Evolutionary conservation across 2,113 vertebrate genomes (phyloP).

Genomic region (Paratilapia polleni): DNA sequence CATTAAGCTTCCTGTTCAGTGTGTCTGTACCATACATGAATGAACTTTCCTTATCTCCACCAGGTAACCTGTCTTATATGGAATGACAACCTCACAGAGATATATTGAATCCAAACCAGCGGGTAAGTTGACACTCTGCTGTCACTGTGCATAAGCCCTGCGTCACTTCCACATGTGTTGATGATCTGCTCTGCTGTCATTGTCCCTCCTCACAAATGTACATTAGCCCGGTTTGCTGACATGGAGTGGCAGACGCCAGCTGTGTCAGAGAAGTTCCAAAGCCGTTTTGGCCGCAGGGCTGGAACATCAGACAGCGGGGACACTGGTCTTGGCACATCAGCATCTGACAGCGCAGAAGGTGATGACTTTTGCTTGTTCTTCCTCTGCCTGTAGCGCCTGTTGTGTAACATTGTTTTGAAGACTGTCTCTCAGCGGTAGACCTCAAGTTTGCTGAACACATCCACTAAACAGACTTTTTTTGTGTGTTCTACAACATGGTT

Average conservation of each 20-base stretch:
- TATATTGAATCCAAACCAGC: conserved; percentile 70
- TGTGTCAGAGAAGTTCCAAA: conserved; percentile 85
- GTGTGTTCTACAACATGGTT: not conserved
- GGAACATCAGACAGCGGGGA: conserved; percentile 83
- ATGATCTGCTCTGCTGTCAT: not conserved
- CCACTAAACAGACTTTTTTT: not conserved
- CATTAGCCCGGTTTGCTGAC: conserved; percentile 72
- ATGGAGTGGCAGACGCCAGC: conserved; percentile 89
- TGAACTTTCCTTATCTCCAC: not conserved
- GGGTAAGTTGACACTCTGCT: conserved; percentile 54
- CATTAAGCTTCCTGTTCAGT: not conserved
- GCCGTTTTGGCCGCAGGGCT: conserved; percentile 80
- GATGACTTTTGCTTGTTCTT: conserved; percentile 54
- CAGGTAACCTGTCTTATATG: conserved; percentile 55
- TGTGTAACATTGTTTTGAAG: conserved; percentile 20
- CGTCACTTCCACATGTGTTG: not conserved
- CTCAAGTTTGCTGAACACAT: not conserved
- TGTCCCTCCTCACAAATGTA: conserved; percentile 34
- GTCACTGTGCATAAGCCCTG: not conserved
- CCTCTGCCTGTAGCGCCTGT: conserved; percentile 10
- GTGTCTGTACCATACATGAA: not conserved
- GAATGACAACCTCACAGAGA: conserved; percentile 79
- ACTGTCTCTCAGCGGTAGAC: not conserved
- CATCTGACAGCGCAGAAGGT: conserved; percentile 90
- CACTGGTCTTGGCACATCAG: conserved; percentile 84